Percentiles rank a stretch among this genome's conserved stretches.
Conservation (phyloP, 1,140 invertebrate genomes). For the Polyergus mexicanus region DNA sequence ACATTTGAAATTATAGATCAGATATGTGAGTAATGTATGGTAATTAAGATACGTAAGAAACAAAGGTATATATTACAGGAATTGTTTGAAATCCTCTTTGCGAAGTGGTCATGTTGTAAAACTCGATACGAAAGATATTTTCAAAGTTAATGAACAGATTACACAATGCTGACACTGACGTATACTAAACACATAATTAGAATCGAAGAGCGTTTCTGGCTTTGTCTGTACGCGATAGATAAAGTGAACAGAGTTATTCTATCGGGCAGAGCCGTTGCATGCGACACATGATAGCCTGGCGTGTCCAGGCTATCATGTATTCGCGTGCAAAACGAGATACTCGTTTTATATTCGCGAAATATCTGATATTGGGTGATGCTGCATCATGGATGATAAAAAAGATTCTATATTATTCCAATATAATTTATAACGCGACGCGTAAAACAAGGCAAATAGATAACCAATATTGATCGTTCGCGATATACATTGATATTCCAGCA, state of each 20-base stretch:
- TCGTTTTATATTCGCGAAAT: constrained; percentile 27
- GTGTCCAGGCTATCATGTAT: neutral
- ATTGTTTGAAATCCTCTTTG: constrained; percentile 49
- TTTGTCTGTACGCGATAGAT: constrained; percentile 2
- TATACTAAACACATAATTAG: constrained; percentile 23
- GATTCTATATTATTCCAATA: neutral
- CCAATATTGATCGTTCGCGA: constrained; percentile 20
- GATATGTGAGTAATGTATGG: neutral
- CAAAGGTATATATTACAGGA: constrained; percentile 19
- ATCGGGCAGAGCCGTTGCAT: neutral
- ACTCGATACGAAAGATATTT: constrained; percentile 28
- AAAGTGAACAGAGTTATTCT: constrained; percentile 48
- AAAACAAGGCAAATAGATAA: constrained; percentile 41
- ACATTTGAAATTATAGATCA: constrained; percentile 1
- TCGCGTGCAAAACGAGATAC: constrained; percentile 19
- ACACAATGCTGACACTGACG: constrained; percentile 2
- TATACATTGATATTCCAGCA: constrained; percentile 14
- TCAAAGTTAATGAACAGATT: constrained; percentile 55
- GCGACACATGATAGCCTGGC: too few species aligned
- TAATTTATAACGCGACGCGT: constrained; percentile 35
- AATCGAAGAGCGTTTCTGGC: constrained; percentile 21
- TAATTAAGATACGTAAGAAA: constrained; percentile 2
- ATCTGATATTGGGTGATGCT: constrained; percentile 11
- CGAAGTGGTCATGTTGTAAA: neutral
- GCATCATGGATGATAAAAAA: constrained; percentile 17